These are phyloP conservation scores for Pristionchus fissidentatus DNA, from an alignment of 2,888 invertebrate genomes.

Conservation along the genomic window DNA sequence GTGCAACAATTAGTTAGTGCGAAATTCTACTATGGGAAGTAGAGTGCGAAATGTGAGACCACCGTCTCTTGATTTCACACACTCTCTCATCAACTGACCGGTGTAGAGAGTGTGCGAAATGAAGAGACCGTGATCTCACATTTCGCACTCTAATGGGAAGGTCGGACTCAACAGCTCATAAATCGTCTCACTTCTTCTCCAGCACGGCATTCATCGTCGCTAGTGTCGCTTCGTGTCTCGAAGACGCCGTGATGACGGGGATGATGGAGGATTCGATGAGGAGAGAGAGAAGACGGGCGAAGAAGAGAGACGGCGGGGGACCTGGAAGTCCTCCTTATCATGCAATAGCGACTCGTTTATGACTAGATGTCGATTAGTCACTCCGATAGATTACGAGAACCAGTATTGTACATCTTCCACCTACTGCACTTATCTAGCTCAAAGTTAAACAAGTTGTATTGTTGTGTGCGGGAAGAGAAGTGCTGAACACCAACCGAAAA, in stretches of 20 bases:
- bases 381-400: neutral
- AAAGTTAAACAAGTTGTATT: neutral
- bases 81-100: too few relatives aligned
- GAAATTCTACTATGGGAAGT: too few relatives aligned
- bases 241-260: slow-evolving; percentile 21
- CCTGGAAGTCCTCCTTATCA: neutral
- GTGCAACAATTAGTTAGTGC: neutral
- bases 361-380: neutral
- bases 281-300: slow-evolving; percentile 17
- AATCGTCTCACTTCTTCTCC: slow-evolving; percentile 24
- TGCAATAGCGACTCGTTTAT: neutral
- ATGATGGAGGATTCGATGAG: slow-evolving; percentile 12
- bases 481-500: neutral
- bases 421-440: too few relatives aligned
- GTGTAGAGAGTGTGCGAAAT: too few relatives aligned
- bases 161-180: neutral
- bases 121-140: too few relatives aligned
- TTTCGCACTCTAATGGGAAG: neutral
- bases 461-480: neutral
- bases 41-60: too few relatives aligned
- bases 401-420: too few relatives aligned
- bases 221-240: neutral
- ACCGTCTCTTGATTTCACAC: too few relatives aligned
- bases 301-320: slow-evolving; percentile 34
- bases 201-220: neutral